Conservation (phyloP, 2,797 vertebrate genomes). For the Lagorchestes hirsutus region DNA sequence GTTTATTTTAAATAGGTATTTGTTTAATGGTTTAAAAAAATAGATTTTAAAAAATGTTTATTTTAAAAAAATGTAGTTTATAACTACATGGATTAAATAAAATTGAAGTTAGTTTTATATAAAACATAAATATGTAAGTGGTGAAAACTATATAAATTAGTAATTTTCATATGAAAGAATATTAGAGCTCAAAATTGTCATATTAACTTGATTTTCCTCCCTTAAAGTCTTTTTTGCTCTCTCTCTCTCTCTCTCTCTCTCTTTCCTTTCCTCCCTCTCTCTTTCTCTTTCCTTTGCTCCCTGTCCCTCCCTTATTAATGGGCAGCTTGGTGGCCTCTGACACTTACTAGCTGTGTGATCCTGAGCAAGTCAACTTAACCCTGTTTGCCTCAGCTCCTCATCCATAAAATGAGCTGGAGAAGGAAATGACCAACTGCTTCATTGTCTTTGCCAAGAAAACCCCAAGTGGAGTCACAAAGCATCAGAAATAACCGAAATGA, state of each 20-base stretch:
- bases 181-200: slow-evolving; percentile 20
- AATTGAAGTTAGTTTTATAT: neutral
- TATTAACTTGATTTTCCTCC: slow-evolving; percentile 32
- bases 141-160: slow-evolving; percentile 27
- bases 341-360: neutral
- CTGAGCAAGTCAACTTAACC: neutral
- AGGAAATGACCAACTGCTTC: neutral
- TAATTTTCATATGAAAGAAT: slow-evolving; percentile 36
- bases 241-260: no score
- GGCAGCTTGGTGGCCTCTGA: neutral
- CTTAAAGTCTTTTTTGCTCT: neutral
- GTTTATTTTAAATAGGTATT: slow-evolving; percentile 34
- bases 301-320: neutral
- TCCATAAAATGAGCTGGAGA: neutral
- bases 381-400: neutral
- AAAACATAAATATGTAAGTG: slow-evolving; percentile 25
- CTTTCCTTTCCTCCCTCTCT: no score
- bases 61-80: neutral
- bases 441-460: neutral
- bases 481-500: neutral
- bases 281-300: no score
- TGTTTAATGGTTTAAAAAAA: neutral
- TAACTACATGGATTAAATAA: slow-evolving; percentile 46
- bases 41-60: no score
- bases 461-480: neutral